Conservation (phyloP, 2,797 vertebrate species). For the Melanotaenia boesemani region DNA sequence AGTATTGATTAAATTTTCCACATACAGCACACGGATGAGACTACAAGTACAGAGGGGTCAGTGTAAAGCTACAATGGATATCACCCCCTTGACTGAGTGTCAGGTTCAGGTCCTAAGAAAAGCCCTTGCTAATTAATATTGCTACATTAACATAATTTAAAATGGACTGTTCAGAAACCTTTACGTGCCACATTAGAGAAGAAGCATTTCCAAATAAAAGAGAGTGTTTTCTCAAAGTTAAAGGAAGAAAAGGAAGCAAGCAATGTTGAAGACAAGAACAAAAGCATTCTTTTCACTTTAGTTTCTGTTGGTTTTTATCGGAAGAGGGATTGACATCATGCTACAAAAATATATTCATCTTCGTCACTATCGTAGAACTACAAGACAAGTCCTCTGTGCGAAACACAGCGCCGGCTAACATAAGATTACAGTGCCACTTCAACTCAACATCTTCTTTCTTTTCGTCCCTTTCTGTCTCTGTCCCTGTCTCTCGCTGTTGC, state of each 20-base stretch:
- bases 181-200: slow-evolving; percentile 63
- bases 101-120: slow-evolving; percentile 79
- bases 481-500: slow-evolving; percentile 72
- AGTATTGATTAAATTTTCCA: slow-evolving; percentile 37
- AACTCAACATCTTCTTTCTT: slow-evolving; percentile 44
- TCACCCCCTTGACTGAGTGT: slow-evolving; percentile 66
- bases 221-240: slow-evolving; percentile 30
- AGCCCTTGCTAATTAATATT: slow-evolving; percentile 89
- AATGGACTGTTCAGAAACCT: slow-evolving; percentile 74
- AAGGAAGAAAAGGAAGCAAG: slow-evolving; percentile 55
- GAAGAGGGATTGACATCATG: slow-evolving; percentile 83
- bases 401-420: slow-evolving; percentile 74
- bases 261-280: slow-evolving; percentile 61
- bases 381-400: slow-evolving; percentile 76
- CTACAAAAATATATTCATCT: slow-evolving; percentile 84
- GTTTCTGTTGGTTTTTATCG: slow-evolving; percentile 72
- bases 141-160: slow-evolving; percentile 85
- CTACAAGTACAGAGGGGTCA: slow-evolving; percentile 60
- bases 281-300: slow-evolving; percentile 68
- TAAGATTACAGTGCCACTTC: slow-evolving; percentile 74
- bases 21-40: slow-evolving; percentile 57
- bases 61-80: slow-evolving; percentile 80
- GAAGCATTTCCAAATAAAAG: slow-evolving; percentile 38
- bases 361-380: slow-evolving; percentile 75
- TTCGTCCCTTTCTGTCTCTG: slow-evolving; percentile 61